Conservation (phyloP, 2,888 invertebrate species). For the Megalurothrips usitatus region DNA sequence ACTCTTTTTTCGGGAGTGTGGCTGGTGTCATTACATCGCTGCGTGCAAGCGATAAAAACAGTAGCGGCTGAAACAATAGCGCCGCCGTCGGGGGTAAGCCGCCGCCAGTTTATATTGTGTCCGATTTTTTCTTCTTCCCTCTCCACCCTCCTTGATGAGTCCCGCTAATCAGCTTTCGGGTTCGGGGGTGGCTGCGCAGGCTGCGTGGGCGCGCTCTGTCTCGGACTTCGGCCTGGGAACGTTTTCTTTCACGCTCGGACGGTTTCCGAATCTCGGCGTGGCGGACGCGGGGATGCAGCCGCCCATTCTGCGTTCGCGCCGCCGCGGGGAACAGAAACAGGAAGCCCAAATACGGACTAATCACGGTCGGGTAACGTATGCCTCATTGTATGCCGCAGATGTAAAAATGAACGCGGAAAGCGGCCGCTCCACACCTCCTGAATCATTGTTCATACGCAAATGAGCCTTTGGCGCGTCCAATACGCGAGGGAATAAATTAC, state of each 20-base stretch:
- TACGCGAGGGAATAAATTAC: constrained; percentile 14
- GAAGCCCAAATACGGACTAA: too few species aligned
- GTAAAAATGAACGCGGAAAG: too few species aligned
- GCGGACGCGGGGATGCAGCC: too few species aligned
- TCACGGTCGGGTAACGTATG: too few species aligned
- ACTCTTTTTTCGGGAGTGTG: background rate
- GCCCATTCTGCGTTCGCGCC: too few species aligned
- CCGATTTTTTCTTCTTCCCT: background rate
- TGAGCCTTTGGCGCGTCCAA: constrained; percentile 11
- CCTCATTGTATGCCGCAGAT: too few species aligned
- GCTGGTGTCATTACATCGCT: constrained; percentile 15
- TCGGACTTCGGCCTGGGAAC: too few species aligned
- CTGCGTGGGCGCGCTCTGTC: background rate
- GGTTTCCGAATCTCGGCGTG: too few species aligned
- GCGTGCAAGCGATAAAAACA: constrained; percentile 21
- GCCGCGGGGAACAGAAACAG: too few species aligned
- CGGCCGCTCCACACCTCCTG: background rate
- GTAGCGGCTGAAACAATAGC: constrained; percentile 21
- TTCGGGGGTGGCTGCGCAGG: background rate
- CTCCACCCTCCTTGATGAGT: constrained; percentile 7
- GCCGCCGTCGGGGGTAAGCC: background rate
- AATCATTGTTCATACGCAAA: constrained; percentile 25
- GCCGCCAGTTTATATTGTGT: constrained; percentile 21
- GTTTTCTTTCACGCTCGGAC: too few species aligned
- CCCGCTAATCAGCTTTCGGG: background rate